Evolutionary conservation across 2,888 invertebrate genomes (phyloP), one percentile per base, ranked within the genome.

Genomic region (Pseudanteris insignis): DNA sequence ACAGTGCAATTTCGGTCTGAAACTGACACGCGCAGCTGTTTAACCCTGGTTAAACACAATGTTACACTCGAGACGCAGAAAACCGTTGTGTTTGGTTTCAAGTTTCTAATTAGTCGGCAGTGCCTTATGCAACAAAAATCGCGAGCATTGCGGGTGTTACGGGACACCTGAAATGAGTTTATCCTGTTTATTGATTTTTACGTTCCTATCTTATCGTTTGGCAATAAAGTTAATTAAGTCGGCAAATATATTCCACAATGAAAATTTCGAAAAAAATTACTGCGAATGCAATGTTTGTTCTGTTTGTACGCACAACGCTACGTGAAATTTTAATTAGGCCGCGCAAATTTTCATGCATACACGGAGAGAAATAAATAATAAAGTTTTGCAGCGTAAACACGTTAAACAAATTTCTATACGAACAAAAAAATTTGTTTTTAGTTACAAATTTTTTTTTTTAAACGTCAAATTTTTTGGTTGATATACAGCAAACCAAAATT

Each of bases 151-250:
- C 18, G 18, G 18, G 18, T 18, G 12, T 24, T 34, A 11, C 21
- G 32, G 30, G 14, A 32, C n/a, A 25, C 6, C 12, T 21, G 4
- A 38, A 50, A 50, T 41, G 40, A 18, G 33, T 41, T 33, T 51
- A 41, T 41, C 41, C 18, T 43, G 43, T 44, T 38, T 15, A 11
- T 25, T 14, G 4, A 53, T 38, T 53, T 53, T 53, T 53, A 8
- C 21, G n/a, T 7, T 11, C 4, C 18, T 15, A 12, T 11, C 30
- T 38, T 54, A 54, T 54, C 44, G 24, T 7, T 2, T n/a, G n/a
- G 14, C 10, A 24, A 13, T 46, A 44, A 37, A 37, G 14, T 15
- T 44, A 37, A 37, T 26, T 26, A 46, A 28, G 18, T 11, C 9
- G 7, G 29, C 24, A 7, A 30, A 30, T 44, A 28, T 40, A 26